Evolutionary conservation across 2,888 invertebrate species (phyloP).

Genomic region (Geotrupes spiniger): DNA sequence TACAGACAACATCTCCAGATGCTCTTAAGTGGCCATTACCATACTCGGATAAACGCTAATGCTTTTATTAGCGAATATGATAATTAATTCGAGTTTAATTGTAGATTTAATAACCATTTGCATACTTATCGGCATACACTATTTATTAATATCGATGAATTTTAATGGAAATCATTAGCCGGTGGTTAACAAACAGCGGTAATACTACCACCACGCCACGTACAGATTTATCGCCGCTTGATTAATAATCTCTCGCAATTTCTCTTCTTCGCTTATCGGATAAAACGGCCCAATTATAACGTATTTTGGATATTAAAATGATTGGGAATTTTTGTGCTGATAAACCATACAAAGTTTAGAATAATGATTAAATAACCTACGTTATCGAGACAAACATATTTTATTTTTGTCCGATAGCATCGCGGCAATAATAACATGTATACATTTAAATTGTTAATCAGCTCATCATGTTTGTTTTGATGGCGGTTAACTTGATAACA

Average conservation of each 20-base stretch:
- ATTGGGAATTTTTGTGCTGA: too few species aligned
- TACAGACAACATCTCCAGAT: neutral
- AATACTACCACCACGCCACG: too few species aligned
- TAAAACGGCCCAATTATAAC: too few species aligned
- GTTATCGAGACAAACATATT: conserved; percentile 23
- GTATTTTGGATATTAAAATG: too few species aligned
- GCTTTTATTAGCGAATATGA: neutral
- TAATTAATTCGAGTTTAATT: neutral
- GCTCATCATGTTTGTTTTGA: conserved; percentile 34
- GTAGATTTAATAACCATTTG: conserved; percentile 11
- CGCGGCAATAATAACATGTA: conserved; percentile 27
- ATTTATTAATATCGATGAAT: conserved; percentile 10
- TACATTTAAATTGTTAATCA: conserved; percentile 35
- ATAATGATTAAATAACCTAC: too few species aligned
- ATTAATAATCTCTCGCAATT: too few species aligned
- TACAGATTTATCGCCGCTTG: too few species aligned
- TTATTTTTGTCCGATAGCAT: conserved; percentile 25
- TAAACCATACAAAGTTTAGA: too few species aligned
- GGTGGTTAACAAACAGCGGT: too few species aligned
- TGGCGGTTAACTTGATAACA: conserved; percentile 29
- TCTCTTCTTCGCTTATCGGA: too few species aligned
- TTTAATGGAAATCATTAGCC: conserved; percentile 7
- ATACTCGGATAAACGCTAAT: neutral
- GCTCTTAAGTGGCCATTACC: neutral
- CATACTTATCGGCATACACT: conserved; percentile 5